Conservation (phyloP, 2,888 invertebrate genomes). For the Choreutis nemorana region DNA sequence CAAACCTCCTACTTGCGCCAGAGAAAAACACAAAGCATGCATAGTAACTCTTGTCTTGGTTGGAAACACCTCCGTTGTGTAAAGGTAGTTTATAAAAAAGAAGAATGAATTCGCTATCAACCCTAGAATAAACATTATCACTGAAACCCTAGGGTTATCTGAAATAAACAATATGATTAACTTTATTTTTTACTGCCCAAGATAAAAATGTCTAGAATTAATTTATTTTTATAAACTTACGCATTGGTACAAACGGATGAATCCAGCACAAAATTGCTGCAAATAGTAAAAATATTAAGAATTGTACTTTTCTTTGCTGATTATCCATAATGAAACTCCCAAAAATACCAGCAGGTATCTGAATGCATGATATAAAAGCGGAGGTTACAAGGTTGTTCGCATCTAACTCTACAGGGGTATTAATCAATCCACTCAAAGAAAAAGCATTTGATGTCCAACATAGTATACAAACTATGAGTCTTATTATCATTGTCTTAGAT, state of each 20-base stretch:
- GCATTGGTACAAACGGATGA: constrained; percentile 65
- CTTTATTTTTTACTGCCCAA: no score
- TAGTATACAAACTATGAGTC: constrained; percentile 40
- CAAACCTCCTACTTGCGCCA: no score
- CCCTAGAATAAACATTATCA: constrained; percentile 64
- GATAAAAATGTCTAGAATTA: no score
- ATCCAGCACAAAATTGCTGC: constrained; percentile 66
- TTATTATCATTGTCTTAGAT: constrained; percentile 29
- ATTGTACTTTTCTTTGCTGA: constrained; percentile 40
- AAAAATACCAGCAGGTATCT: constrained; percentile 3
- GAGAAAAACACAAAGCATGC: constrained; percentile 71
- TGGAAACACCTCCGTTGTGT: constrained; percentile 73
- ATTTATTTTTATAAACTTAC: constrained; percentile 52
- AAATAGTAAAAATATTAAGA: constrained; percentile 53
- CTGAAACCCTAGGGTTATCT: constrained; percentile 48
- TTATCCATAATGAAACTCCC: constrained; percentile 24
- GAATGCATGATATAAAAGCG: constrained; percentile 1
- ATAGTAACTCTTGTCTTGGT: constrained; percentile 71
- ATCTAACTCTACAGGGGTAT: constrained; percentile 4
- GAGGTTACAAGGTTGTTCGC: constrained; percentile 4
- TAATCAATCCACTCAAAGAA: constrained; percentile 4
- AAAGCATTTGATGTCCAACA: constrained; percentile 30
- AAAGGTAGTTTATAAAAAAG: constrained; percentile 69
- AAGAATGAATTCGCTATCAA: constrained; percentile 70
- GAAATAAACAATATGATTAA: no score